Conservation (phyloP, 2,113 vertebrate species). For the Tor tambroides region DNA sequence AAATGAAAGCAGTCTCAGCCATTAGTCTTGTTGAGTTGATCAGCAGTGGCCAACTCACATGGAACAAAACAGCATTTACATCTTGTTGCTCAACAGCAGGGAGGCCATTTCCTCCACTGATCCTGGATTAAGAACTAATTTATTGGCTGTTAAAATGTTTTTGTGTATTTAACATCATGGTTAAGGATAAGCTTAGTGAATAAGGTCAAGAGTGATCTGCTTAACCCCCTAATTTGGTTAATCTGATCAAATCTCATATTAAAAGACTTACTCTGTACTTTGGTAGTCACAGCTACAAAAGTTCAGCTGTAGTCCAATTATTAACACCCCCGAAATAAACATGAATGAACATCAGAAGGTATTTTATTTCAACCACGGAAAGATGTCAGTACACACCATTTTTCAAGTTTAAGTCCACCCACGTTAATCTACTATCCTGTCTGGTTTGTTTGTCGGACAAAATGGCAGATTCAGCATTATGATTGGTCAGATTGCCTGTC, state of each 20-base stretch:
- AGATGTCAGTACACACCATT: no score
- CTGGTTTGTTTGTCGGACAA: no score
- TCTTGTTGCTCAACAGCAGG: conserved; percentile 11
- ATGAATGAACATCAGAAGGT: no score
- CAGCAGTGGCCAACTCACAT: conserved; percentile 28
- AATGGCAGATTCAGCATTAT: no score
- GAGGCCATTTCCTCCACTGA: conserved; percentile 14
- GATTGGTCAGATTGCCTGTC: no score
- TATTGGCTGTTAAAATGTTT: conserved; percentile 25
- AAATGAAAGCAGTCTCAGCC: conserved; percentile 51
- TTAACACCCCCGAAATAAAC: background rate
- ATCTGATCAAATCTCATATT: conserved; percentile 33
- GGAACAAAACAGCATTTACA: conserved; percentile 22
- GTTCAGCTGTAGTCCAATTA: background rate
- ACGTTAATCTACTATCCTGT: no score
- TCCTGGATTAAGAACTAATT: conserved; percentile 39
- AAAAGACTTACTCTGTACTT: background rate
- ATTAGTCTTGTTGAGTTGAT: conserved; percentile 20
- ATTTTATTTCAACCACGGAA: no score
- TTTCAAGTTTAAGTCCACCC: no score
- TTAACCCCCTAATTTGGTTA: conserved; percentile 25
- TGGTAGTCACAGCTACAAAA: background rate
- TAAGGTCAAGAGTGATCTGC: conserved; percentile 44
- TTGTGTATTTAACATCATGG: conserved; percentile 42
- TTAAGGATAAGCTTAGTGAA: conserved; percentile 20